Evolutionary conservation across 2,888 invertebrate genomes (phyloP).

Genomic region (Drosophila peninsularis): DNA sequence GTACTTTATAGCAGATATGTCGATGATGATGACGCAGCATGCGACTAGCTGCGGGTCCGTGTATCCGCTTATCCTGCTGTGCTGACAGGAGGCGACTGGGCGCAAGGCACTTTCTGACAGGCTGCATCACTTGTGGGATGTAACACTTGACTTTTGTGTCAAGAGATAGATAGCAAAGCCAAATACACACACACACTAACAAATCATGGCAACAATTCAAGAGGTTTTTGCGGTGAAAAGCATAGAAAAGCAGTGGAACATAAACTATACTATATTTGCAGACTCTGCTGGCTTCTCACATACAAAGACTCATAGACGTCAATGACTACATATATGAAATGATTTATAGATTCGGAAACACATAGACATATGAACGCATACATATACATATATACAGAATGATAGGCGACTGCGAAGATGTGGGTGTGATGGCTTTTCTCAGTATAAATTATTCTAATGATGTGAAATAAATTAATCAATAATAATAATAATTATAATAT

Average conservation of each 20-base stretch:
- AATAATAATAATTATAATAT: neutral
- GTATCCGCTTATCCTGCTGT: constrained; percentile 45
- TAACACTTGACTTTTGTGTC: constrained; percentile 79
- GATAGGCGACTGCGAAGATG: neutral
- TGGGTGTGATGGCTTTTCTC: neutral
- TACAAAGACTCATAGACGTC: neutral
- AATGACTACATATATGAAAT: neutral
- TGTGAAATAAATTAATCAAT: neutral
- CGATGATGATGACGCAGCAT: constrained; percentile 62
- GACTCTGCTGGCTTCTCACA: neutral
- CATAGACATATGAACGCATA: neutral
- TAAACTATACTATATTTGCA: constrained; percentile 41
- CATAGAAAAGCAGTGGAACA: constrained; percentile 19
- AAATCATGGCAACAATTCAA: constrained; percentile 49
- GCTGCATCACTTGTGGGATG: constrained; percentile 66
- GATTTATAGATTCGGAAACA: neutral
- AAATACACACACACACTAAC: constrained; percentile 24
- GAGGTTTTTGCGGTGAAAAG: constrained; percentile 33
- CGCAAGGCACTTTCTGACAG: constrained; percentile 43
- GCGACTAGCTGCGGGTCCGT: constrained; percentile 19
- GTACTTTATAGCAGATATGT: constrained; percentile 23
- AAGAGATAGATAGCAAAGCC: constrained; percentile 52
- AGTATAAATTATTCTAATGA: neutral
- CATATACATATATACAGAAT: neutral
- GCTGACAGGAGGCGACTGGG: constrained; percentile 30